phyloP scores from a whole-genome alignment of 2,888 invertebrate genomes.

The Tuberolachnus salignus region DNA sequence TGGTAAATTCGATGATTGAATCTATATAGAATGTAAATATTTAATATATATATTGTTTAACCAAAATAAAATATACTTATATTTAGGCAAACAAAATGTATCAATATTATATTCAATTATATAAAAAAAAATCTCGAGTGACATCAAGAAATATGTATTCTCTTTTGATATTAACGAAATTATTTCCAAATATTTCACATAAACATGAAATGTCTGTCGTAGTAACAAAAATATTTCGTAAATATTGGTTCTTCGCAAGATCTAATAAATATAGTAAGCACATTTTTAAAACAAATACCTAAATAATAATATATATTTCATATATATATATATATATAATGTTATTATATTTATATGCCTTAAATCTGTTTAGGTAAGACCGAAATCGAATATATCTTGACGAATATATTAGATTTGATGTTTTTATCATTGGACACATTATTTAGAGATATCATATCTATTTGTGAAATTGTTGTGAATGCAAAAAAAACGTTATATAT shows the following conservation, averaged over 20 bases:
- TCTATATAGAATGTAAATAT: neutral
- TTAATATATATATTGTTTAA: neutral
- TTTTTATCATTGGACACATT: neutral
- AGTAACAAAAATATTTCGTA: too few species aligned
- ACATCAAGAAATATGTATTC: conserved; percentile 16
- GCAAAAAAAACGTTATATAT: neutral
- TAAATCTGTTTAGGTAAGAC: conserved; percentile 1
- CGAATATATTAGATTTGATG: conserved; percentile 30
- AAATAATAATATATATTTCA: neutral
- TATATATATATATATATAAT: neutral
- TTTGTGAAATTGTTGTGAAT: conserved; percentile 43
- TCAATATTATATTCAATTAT: conserved; percentile 1
- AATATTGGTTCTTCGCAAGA: too few species aligned
- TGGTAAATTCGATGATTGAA: neutral
- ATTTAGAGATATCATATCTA: too few species aligned
- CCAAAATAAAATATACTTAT: neutral
- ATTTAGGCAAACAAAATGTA: conserved; percentile 37
- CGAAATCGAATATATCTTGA: conserved; percentile 13
- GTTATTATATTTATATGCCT: neutral
- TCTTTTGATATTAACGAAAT: conserved; percentile 35
- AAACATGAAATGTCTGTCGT: too few species aligned
- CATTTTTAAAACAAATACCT: neutral
- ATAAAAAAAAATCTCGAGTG: neutral
- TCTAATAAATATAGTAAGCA: conserved; percentile 22
- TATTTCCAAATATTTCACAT: too few species aligned